phyloP scores from a whole-genome alignment of 2,888 invertebrate species.

The Agrypnus murinus region DNA sequence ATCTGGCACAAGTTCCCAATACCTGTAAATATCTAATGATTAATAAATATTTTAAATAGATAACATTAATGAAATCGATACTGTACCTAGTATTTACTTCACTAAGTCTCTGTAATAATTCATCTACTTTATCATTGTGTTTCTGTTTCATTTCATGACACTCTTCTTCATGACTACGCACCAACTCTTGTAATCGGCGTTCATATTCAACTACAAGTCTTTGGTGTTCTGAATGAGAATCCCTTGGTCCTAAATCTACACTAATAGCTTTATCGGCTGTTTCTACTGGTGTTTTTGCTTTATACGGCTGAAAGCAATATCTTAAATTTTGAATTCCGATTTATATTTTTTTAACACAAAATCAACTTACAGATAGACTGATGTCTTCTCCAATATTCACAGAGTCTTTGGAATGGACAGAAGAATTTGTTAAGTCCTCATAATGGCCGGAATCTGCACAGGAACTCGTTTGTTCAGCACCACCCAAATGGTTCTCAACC shows the following conservation, averaged over 20 bases:
- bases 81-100: slow-evolving; percentile 83
- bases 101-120: slow-evolving; percentile 80
- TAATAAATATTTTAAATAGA: not conserved
- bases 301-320: slow-evolving; percentile 62
- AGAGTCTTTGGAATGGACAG: slow-evolving; percentile 86
- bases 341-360: not conserved
- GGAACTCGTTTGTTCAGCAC: slow-evolving; percentile 81
- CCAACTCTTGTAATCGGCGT: slow-evolving; percentile 83
- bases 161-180: slow-evolving; percentile 78
- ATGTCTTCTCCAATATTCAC: slow-evolving; percentile 68
- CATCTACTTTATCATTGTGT: slow-evolving; percentile 87
- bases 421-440: slow-evolving; percentile 86
- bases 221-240: slow-evolving; percentile 79
- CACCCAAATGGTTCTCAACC: slow-evolving; percentile 54
- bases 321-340: slow-evolving; percentile 3
- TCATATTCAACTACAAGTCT: slow-evolving; percentile 83
- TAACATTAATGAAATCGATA: not conserved
- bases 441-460: slow-evolving; percentile 91
- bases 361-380: slow-evolving; percentile 57
- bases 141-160: slow-evolving; percentile 85
- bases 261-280: slow-evolving; percentile 63
- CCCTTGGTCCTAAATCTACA: slow-evolving; percentile 65
- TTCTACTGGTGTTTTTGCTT: slow-evolving; percentile 52
- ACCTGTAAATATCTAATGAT: slow-evolving; percentile 70
- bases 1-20: slow-evolving; percentile 84